These are phyloP conservation scores for Coptodon bakossiorum DNA, from an alignment of 2,113 vertebrate genomes.

Conservation along the genomic window DNA sequence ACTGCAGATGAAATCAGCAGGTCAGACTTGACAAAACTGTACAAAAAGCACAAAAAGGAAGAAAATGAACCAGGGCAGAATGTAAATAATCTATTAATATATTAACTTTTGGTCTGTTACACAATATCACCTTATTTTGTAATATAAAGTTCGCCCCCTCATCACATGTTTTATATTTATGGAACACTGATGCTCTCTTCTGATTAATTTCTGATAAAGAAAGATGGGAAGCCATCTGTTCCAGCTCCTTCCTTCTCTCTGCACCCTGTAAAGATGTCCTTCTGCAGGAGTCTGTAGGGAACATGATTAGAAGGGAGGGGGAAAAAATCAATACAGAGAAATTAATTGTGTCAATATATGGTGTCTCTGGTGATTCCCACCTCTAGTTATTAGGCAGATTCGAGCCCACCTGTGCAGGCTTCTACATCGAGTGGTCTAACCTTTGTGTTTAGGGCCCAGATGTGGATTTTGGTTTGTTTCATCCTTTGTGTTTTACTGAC, in stretches of 20 bases:
- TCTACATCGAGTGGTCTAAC: background rate
- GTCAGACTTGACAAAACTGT: background rate
- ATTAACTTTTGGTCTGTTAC: background rate
- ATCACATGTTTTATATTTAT: background rate
- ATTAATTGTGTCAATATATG: background rate
- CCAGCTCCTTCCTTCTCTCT: background rate
- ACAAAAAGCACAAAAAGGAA: background rate
- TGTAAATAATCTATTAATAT: background rate
- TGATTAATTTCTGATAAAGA: background rate
- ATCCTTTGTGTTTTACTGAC: background rate
- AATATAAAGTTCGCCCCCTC: background rate
- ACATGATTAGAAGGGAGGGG: background rate
- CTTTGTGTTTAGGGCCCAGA: background rate
- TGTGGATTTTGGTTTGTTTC: background rate
- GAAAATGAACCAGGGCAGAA: background rate
- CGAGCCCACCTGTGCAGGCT: background rate
- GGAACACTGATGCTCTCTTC: background rate
- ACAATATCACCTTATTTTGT: background rate
- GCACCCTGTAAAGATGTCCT: background rate
- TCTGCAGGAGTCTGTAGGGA: background rate
- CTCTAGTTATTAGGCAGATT: background rate
- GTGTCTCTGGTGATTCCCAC: background rate
- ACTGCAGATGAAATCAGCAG: accelerated
- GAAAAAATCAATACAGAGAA: background rate
- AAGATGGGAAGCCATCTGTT: background rate